Conservation (phyloP, 2,113 vertebrate genomes). For the Salvelinus fontinalis region DNA sequence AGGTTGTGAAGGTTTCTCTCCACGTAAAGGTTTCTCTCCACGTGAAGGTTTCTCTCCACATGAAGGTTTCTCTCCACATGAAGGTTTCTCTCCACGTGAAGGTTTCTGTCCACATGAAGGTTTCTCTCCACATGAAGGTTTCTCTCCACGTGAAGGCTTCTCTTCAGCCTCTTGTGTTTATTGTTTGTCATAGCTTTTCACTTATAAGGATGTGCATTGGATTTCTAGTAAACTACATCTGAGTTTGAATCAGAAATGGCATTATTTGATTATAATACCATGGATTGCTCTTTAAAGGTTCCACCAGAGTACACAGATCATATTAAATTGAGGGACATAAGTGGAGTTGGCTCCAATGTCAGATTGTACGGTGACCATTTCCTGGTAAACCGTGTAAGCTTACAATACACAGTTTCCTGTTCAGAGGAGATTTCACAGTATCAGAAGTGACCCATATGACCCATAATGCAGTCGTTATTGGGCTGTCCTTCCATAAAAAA, state of each 20-base stretch:
- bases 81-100: too few relatives aligned
- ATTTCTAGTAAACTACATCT: background rate
- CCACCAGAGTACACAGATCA: background rate
- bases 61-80: too few relatives aligned
- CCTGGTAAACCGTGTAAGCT: background rate
- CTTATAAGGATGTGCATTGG: background rate
- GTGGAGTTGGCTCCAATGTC: background rate
- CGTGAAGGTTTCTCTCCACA: too few relatives aligned
- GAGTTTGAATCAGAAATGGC: background rate
- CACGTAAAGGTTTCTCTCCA: too few relatives aligned
- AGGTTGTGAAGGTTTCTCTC: too few relatives aligned
- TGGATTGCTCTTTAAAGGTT: background rate
- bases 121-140: background rate
- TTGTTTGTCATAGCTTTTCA: background rate
- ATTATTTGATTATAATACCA: background rate
- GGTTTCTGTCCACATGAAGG: too few relatives aligned
- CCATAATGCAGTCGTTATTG: background rate
- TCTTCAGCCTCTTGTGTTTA: background rate
- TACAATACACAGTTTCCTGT: background rate
- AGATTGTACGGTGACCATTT: background rate
- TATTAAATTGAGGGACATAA: background rate
- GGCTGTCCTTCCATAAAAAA: background rate
- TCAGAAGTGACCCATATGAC: background rate
- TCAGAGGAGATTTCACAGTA: background rate
- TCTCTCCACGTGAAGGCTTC: background rate